These are phyloP conservation scores for Yponomeuta plumbellus DNA, from an alignment of 2,888 invertebrate genomes.

Conservation along the genomic window DNA sequence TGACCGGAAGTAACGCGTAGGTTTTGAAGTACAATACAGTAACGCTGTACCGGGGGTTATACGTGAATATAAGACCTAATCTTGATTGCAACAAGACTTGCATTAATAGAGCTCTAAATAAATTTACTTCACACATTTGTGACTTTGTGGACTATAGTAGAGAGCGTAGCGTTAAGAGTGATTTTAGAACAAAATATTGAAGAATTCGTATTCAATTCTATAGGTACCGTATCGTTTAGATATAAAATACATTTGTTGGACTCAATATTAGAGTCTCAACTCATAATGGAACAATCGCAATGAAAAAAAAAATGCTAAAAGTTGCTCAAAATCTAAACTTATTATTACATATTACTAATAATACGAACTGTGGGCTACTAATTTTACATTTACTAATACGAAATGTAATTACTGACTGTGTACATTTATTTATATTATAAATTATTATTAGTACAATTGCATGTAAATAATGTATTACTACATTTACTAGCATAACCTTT, in stretches of 20 bases:
- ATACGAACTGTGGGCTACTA: slow-evolving; percentile 1
- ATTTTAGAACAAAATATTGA: neutral
- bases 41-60: neutral
- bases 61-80: neutral
- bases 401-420: neutral
- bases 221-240: neutral
- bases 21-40: neutral
- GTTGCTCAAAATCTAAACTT: neutral
- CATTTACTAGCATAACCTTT: neutral
- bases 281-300: neutral
- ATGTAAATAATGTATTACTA: neutral
- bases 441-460: neutral
- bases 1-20: neutral
- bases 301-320: neutral
- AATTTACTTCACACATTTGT: neutral
- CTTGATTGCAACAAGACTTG: neutral
- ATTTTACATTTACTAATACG: neutral
- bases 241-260: neutral
- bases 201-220: neutral
- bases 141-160: neutral
- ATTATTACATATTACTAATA: neutral
- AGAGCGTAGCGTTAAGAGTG: neutral
- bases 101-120: neutral
- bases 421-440: neutral
- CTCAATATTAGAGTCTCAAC: neutral